A percentile compares a stretch with the other conserved stretches of the same genome.
Conservation (phyloP, 2,888 invertebrate genomes). For the Anthrax anthrax region DNA sequence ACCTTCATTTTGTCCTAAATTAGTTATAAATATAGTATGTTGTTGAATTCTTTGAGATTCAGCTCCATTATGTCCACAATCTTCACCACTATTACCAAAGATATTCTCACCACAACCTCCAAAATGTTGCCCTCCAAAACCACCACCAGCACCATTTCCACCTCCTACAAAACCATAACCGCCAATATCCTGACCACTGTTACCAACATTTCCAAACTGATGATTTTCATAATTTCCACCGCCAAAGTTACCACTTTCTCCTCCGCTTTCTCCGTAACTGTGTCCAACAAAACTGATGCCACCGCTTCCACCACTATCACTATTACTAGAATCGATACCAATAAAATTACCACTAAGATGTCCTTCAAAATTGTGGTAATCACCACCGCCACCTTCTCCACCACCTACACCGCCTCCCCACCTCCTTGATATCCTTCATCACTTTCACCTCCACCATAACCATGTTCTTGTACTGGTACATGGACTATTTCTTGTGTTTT, state of each 20-base stretch:
- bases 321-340: not conserved
- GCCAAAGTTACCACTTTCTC: not conserved
- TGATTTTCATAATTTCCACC: not conserved
- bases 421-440: not conserved
- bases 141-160: not conserved
- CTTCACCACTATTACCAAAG: no score
- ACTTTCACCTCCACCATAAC: not conserved
- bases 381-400: not conserved
- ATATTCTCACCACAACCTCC: no score
- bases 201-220: not conserved
- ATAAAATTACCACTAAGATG: not conserved
- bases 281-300: conserved; percentile 4
- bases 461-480: conserved; percentile 12
- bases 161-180: not conserved
- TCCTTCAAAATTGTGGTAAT: not conserved
- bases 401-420: conserved; percentile 1
- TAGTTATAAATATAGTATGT: not conserved
- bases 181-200: not conserved
- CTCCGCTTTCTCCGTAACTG: not conserved
- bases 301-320: conserved; percentile 2
- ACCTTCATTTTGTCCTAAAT: not conserved
- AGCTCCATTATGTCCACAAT: not conserved
- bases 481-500: conserved; percentile 41
- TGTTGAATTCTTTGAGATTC: not conserved
- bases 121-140: not conserved